A percentile compares a stretch with the other conserved stretches of the same genome.
Evolutionary conservation across 2,797 vertebrate genomes (phyloP).

Genomic region (Smutsia gigantea): DNA sequence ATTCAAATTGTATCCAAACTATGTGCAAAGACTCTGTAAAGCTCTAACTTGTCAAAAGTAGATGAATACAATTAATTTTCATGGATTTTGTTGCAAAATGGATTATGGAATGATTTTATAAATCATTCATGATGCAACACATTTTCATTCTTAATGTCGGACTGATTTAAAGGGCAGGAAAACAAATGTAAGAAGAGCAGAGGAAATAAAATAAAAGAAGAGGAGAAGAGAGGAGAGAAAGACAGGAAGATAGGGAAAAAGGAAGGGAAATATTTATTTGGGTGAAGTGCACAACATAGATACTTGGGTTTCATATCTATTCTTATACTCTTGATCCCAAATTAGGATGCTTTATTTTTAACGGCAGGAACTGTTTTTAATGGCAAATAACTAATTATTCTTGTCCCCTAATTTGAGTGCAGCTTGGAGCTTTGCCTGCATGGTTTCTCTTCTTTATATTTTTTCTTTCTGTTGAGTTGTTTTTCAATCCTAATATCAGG

Average conservation of each 20-base stretch:
- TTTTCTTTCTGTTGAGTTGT: background rate
- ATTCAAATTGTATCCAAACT: background rate
- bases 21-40: constrained; percentile 36
- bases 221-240: background rate
- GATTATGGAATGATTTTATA: background rate
- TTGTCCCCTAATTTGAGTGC: background rate
- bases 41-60: constrained; percentile 44
- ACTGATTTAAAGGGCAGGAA: background rate
- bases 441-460: background rate
- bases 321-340: background rate
- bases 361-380: background rate
- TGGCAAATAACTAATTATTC: background rate
- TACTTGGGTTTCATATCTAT: fast-evolving
- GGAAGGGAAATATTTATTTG: background rate
- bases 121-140: background rate
- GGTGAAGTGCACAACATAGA: background rate
- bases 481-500: background rate
- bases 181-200: background rate
- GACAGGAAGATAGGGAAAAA: background rate
- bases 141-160: constrained; percentile 26
- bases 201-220: background rate
- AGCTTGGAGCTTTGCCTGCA: fast-evolving
- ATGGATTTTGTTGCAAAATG: constrained; percentile 23
- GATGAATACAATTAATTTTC: constrained; percentile 27
- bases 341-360: background rate